Base-by-base conservation (phyloP, 1,140 invertebrate species). In the Sipha flava region DNA sequence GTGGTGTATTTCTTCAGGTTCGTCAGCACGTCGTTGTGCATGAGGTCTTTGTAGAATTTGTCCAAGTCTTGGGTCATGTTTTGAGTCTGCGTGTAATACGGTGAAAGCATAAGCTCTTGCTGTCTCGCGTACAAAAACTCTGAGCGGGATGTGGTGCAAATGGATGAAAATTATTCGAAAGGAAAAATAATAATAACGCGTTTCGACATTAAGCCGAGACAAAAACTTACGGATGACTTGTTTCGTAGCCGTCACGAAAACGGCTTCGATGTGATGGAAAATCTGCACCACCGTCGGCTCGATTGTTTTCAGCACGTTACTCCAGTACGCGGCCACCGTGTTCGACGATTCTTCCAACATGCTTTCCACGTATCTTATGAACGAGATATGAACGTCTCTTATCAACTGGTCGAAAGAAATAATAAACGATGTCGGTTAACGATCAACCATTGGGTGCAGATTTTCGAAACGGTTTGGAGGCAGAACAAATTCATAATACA, bases 1-100 rank as follows among this genome's bases (percentile, higher is more conserved):
- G 85, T 87, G 0, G 87, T 88, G 84, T 94, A 95, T 84, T 94
- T 94, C 82, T 90, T 89, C 21, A 94, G 87, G 83, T 92, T 94
- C 0, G 90, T 90, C 1, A 92, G 85, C 7, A 90, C 88, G 83
- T 92, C 91, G 82, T 93, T 91, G 3, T 88, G 89, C 77, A 90
- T 90, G 4, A 94, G 88, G 81, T 95, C 93, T 73, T 90, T 89
- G 82, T 93, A 93, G 26, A 94, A 87, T 77, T 86, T 86, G 83
- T 94, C 93, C 40, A 94, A 86, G 84, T 95, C 92, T 62, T 92
- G 91, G 0, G 92, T 92, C 79, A 95, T 91, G 57, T 92, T 91
- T 0, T 91, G 88, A 16, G 94, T 89, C 82, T 91, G 90, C 79
- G 90, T 90, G 82, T 93, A 94, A 82, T 94, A 94, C 0, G 91